A percentile compares a stretch with the other conserved stretches of the same genome.
phyloP scores from a whole-genome alignment of 2,113 vertebrate genomes.

The Oceanodroma tethys region DNA sequence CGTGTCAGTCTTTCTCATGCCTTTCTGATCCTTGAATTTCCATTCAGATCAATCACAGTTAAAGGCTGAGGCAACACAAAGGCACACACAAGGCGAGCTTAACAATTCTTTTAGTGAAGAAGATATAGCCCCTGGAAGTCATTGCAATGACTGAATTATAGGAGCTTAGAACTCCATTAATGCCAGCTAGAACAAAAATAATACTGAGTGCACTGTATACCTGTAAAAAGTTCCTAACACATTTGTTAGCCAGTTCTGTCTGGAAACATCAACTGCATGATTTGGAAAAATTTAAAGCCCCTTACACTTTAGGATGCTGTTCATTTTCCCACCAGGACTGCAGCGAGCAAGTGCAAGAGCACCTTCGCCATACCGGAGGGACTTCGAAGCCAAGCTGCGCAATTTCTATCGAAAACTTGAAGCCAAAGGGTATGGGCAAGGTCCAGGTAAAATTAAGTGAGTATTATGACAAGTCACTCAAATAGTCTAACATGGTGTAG shows the following conservation, averaged over 20 bases:
- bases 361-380: constrained; percentile 95
- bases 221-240: not conserved
- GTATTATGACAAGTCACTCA: constrained; percentile 43
- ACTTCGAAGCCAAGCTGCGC: constrained; percentile 97
- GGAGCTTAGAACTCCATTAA: not conserved
- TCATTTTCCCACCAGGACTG: constrained; percentile 75
- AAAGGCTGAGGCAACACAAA: not conserved
- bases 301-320: not conserved
- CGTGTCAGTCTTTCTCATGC: not conserved
- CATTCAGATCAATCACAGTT: not conserved
- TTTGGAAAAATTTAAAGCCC: not conserved
- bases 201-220: not conserved
- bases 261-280: not conserved
- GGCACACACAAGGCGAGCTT: not conserved
- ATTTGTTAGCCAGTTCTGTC: not conserved
- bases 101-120: not conserved
- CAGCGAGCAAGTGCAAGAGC: constrained; percentile 90
- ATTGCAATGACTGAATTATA: not conserved
- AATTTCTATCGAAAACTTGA: constrained; percentile 98
- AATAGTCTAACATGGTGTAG: not conserved
- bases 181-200: not conserved
- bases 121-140: not conserved
- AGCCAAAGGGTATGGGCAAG: constrained; percentile 97
- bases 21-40: not conserved
- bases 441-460: constrained; percentile 98